Evolutionary conservation across 2,888 invertebrate genomes (phyloP).

Genomic region (Electrophaes corylata): DNA sequence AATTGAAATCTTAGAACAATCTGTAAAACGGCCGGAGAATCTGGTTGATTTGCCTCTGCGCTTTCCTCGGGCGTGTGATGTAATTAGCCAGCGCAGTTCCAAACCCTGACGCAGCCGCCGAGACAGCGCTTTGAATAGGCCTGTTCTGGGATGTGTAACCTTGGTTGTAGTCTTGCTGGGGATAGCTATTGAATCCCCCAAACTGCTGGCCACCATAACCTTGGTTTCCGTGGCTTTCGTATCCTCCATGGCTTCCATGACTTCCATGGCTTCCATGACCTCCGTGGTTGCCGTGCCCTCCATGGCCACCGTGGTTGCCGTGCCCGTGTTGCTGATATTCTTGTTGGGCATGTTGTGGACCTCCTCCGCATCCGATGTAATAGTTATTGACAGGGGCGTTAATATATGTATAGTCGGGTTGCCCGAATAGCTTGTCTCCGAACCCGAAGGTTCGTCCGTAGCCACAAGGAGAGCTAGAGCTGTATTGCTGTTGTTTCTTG

Average conservation of each 20-base stretch:
- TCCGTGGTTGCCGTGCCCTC: conserved; percentile 45
- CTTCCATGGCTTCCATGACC: conserved; percentile 38
- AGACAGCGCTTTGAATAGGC: conserved; percentile 65
- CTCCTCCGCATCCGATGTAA: conserved; percentile 67
- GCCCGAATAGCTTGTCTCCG: conserved; percentile 57
- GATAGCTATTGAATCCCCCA: conserved; percentile 34
- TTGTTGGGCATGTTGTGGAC: conserved; percentile 40
- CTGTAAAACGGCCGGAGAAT: conserved; percentile 68
- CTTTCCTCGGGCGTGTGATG: conserved; percentile 64
- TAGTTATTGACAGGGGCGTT: conserved; percentile 76
- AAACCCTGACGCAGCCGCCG: conserved; percentile 79
- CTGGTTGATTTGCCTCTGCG: conserved; percentile 68
- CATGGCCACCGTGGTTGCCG: conserved; percentile 46
- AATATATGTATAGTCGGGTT: conserved; percentile 67
- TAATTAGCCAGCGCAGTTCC: conserved; percentile 79
- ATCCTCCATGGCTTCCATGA: conserved; percentile 35
- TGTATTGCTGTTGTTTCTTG: conserved; percentile 62
- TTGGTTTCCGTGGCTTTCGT: conserved; percentile 36
- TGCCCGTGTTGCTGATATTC: conserved; percentile 41
- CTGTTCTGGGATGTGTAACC: conserved; percentile 37
- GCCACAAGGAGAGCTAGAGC: conserved; percentile 61
- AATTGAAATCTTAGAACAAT: conserved; percentile 52
- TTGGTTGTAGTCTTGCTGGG: conserved; percentile 33
- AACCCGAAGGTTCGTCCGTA: conserved; percentile 58
- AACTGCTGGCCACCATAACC: conserved; percentile 28